phyloP scores from a whole-genome alignment of 2,113 vertebrate species.

The Salvelinus fontinalis region DNA sequence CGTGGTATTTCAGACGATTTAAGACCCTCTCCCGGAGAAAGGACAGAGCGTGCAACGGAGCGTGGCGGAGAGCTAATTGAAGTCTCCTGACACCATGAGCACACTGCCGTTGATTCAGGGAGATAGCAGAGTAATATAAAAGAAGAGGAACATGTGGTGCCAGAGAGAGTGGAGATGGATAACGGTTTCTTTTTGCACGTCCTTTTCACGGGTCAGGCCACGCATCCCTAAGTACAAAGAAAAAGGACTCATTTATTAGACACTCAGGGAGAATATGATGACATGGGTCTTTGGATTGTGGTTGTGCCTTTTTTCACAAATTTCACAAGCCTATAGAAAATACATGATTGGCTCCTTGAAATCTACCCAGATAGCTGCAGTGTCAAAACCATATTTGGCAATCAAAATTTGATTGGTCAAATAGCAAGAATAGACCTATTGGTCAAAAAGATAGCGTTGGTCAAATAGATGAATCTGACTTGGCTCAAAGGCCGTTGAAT shows the following conservation, averaged over 20 bases:
- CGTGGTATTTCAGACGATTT: constrained; percentile 63
- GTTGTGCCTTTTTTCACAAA: too few species aligned
- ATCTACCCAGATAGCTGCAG: too few species aligned
- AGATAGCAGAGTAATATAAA: constrained; percentile 55
- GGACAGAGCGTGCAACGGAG: constrained; percentile 44
- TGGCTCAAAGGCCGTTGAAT: not conserved
- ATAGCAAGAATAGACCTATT: too few species aligned
- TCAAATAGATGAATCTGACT: not conserved
- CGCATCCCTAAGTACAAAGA: not conserved
- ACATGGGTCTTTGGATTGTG: too few species aligned
- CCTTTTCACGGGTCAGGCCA: constrained; percentile 37
- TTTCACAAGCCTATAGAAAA: too few species aligned
- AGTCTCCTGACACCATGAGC: constrained; percentile 67
- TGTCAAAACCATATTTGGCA: too few species aligned
- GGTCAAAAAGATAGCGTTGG: too few species aligned
- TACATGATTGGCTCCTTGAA: too few species aligned
- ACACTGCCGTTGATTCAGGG: constrained; percentile 47
- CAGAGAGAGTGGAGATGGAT: constrained; percentile 30
- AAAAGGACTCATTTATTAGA: too few species aligned
- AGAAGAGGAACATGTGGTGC: not conserved
- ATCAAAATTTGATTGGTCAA: too few species aligned
- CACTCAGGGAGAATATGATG: too few species aligned
- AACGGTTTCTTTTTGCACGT: constrained; percentile 6
- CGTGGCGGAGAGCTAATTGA: constrained; percentile 60
- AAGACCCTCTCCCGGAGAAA: constrained; percentile 46